Evolutionary conservation across 2,797 vertebrate genomes (phyloP).

Genomic region (Macropodus opercularis): DNA sequence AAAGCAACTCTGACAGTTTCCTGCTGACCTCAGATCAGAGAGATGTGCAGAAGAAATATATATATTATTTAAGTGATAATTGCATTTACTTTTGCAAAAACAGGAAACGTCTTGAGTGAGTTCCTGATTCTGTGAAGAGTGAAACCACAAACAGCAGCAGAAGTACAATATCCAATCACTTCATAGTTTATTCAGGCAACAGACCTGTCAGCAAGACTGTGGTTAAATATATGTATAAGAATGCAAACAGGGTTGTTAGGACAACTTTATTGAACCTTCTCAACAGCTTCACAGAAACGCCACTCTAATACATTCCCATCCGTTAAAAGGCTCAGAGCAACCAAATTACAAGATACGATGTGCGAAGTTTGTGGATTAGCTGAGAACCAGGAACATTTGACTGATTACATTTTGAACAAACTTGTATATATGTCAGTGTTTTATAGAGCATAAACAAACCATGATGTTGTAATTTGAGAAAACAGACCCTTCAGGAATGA

Average conservation of each 20-base stretch:
- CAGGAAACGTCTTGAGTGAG: neutral
- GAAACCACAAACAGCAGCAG: slow-evolving; percentile 1
- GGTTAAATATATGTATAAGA: neutral
- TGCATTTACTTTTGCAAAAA: too few relatives aligned
- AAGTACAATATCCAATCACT: slow-evolving; percentile 7
- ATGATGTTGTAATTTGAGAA: too few relatives aligned
- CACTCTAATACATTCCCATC: neutral
- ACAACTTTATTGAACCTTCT: slow-evolving; percentile 68
- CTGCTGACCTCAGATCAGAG: neutral
- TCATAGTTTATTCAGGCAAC: slow-evolving; percentile 38
- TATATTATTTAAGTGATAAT: too few relatives aligned
- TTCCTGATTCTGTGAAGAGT: neutral
- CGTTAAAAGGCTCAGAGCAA: neutral
- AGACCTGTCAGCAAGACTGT: neutral
- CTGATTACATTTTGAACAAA: neutral
- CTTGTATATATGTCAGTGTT: neutral
- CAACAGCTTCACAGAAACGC: slow-evolving; percentile 23
- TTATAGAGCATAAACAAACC: neutral
- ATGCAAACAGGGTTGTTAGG: slow-evolving; percentile 3
- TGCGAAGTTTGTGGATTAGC: slow-evolving; percentile 3
- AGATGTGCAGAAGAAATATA: too few relatives aligned
- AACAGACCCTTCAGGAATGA: slow-evolving; percentile 10
- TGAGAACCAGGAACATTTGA: neutral
- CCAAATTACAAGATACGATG: neutral
- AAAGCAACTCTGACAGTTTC: neutral